Base-by-base conservation (phyloP, 2,797 vertebrate genomes). In the Heliangelus exortis region DNA sequence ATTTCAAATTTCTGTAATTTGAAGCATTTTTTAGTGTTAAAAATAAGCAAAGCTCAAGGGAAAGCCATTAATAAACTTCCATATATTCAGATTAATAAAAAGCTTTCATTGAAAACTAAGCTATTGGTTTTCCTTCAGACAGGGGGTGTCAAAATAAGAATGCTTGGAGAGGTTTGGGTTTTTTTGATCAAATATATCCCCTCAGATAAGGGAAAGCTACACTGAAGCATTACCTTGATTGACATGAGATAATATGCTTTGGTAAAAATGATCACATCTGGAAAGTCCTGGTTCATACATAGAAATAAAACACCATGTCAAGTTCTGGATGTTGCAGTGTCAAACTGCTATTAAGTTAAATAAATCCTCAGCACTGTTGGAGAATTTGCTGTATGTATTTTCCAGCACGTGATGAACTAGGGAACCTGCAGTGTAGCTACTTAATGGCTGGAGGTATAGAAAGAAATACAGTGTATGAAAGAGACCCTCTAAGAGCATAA, bases 1-100 rank as follows among this genome's bases (percentile, higher is more conserved):
- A 97, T 97, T 96, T 87, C 75, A 95, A 85, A 97, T 93, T 92
- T 85, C 94, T 97, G 87, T 95, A 58, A 96, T 96, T 92, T 96
- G 93, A 97, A 96, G 93, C 85, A 91, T 93, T 95, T 95, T 90
- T 73, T 92, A 96, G 85, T 84, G 80, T 89, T 97, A 96, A 95
- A 97, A 95, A 91, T 89, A 96, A 95, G 94, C 89, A 96, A 94
- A 95, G 87, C 93, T 96, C 90, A 96, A 95, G 69, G 87, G 86
- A 96, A 95, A 93, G 23, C 77, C 84, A 88, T 90, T 95, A 94
- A 95, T 96, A 95, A 96, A 93, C 12, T 31, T 59, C 96, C 78
- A 68, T 91, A 65, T 95, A 88, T 85, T 79, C 57, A 89, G 93
- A 89, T 97, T 97, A 97, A 96, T 96, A 92, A 87, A 94, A 97